Base-by-base conservation (phyloP, 1,140 invertebrate genomes). In the Drosophila pseudoananassae region DNA sequence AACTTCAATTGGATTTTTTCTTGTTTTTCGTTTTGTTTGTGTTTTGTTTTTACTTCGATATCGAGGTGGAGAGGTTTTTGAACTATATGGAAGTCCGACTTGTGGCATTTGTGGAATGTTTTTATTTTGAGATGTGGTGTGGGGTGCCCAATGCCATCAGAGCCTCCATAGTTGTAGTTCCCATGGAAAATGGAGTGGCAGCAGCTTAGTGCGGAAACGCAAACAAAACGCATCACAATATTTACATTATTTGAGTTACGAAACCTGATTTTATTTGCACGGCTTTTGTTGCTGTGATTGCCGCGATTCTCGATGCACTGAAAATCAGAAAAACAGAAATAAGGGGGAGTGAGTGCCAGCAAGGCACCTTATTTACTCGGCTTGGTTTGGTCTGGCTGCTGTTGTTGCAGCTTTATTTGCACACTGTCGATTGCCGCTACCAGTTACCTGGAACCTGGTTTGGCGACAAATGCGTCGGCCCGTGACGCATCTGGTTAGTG, bases 1-100 rank as follows among this genome's bases (percentile, higher is more conserved):
- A 87, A 87, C 81, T 87, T 78, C 66, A 85, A 85, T 78, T 87
- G 81, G 55, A 40, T 70, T 38, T 69, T 68, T 70, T 66, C 61
- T 51, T 20, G 53, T 69, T 46, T 23, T 20, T 27, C 60, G 57
- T 58, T 76, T 45, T 40, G 29, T 15, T 27, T 27, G 25, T 27
- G 25, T 70, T 66, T 49, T 27, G 58, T 54, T 58, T 76, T 45
- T 40, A 20, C 12, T 31, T 59, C 23, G 47, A 38, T 38, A 25
- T 38, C 57, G 27, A 71, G 50, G 33, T 78, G 47, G 52, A 78
- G 83, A 78, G 82, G 78, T 82, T 87, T 82, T 85, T 88, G 82
- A 88, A 85, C 82, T 50, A 51, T 65, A 59, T 63, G 20, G 46
- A 50, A 49, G 55, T 60, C 15, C 23, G 29, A 20, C 43, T 50